Conservation (phyloP, 2,888 invertebrate species). For the Pandemis corylana region DNA sequence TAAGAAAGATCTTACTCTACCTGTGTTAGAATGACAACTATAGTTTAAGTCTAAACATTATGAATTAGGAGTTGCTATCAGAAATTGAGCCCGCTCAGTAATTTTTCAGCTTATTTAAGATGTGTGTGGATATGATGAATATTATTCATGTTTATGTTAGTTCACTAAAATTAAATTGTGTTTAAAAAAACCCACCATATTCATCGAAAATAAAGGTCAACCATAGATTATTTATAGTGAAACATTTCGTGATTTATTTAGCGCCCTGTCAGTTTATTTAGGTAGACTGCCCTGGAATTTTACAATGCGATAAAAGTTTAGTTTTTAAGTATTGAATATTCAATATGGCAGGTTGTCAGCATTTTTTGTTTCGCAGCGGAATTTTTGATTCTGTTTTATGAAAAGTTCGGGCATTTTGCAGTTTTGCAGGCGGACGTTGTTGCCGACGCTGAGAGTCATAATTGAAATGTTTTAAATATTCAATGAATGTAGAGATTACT, state of each 20-base stretch:
- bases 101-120: no score
- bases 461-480: slow-evolving; percentile 21
- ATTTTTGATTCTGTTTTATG: slow-evolving; percentile 50
- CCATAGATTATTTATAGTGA: no score
- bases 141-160: no score
- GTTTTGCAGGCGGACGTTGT: slow-evolving; percentile 37
- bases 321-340: slow-evolving; percentile 38
- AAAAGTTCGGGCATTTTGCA: slow-evolving; percentile 49
- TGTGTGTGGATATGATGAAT: no score
- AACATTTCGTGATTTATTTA: neutral
- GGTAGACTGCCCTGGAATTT: neutral
- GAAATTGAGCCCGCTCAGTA: no score
- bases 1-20: no score
- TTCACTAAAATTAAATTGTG: no score
- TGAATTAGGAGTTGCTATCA: no score
- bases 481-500: neutral
- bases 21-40: no score
- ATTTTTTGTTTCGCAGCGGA: slow-evolving; percentile 50
- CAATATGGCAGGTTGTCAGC: slow-evolving; percentile 20
- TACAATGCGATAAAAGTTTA: slow-evolving; percentile 28
- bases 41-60: no score
- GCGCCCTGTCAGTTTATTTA: neutral
- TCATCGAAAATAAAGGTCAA: no score
- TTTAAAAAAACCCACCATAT: no score
- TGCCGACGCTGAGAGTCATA: slow-evolving; percentile 15